Base-by-base conservation (phyloP, 2,888 invertebrate genomes). In the Muschampia plurimacula region DNA sequence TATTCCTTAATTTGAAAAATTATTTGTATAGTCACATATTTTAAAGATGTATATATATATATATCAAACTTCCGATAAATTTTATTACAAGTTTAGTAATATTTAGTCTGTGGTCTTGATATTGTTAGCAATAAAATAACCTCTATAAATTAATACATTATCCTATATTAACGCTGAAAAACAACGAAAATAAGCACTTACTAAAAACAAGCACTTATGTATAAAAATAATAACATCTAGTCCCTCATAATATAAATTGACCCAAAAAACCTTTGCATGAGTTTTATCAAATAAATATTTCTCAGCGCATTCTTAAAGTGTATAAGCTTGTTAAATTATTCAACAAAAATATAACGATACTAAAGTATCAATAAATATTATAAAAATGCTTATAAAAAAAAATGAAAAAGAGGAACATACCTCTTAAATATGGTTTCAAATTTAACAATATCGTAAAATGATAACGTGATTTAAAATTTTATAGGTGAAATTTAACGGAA, bases 401-500 rank as follows among this genome's bases (percentile, higher is more conserved):
- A 8, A 9, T 2, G 10, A 41, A 41, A 41, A 1, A 41, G 10
- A 8, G 9, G 8, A 41, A 41, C 10, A 10, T 41, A 10, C 41
- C 4, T 36, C 4, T 6, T 4, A 6, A 3, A 3, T 32, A 32
- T 6, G 36, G 36, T 36, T 52, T 52, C 2, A 57, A 57, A 28
- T 28, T 28, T 8, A 28, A 28, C 10, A 15, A 57, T 28, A 57
- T 10, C 60, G 1, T n/a, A n/a, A 62, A 39, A 10, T 39, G 13
- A 36, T 32, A 12, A 57, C 22, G 6, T 60, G 64, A 70, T 64
- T 44, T 15, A 80, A 79, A 81, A 84, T 88, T 90, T 89, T 89
- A 90, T 90, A 90, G 91, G 90, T 90, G 90, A 91, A 88, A 80
- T 82, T 59, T 60, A 59, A 77, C 77, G 74, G 66, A 79, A 64